phyloP scores from a whole-genome alignment of 92 coral and sea anemone genomes.

The Palythoa grandiflora region DNA sequence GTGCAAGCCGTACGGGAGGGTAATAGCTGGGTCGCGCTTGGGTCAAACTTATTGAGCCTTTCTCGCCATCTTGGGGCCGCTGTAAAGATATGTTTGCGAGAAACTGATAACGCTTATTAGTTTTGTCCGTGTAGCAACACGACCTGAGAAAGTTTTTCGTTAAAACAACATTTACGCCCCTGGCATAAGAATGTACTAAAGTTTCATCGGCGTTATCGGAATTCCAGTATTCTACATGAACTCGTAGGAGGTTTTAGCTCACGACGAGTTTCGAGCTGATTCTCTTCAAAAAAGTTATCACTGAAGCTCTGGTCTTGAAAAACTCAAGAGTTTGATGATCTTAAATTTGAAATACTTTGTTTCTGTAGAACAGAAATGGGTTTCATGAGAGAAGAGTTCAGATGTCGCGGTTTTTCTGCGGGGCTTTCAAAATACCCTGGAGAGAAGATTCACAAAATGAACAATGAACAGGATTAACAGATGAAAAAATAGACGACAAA shows the following conservation, averaged over 20 bases:
- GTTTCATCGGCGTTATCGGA: not conserved
- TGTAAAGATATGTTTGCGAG: slow-evolving; percentile 8
- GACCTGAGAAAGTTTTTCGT: not conserved
- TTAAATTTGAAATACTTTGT: not conserved
- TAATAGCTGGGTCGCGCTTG: slow-evolving; percentile 18
- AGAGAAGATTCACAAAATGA: slow-evolving; percentile 6
- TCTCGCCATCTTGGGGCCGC: slow-evolving; percentile 44
- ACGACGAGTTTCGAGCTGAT: not conserved
- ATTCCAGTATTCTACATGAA: not conserved
- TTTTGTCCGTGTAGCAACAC: not conserved
- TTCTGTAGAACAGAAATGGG: not conserved
- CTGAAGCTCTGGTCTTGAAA: not conserved
- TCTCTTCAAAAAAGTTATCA: not conserved
- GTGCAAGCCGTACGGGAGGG: slow-evolving; percentile 26
- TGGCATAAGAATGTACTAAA: not conserved
- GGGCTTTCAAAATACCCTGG: slow-evolving; percentile 34
- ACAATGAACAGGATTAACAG: not conserved
- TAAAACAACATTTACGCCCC: not conserved
- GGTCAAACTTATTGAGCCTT: slow-evolving; percentile 29
- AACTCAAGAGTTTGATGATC: not conserved
- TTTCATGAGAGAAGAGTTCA: not conserved
- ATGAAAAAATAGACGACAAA: not conserved
- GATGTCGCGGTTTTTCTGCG: slow-evolving; percentile 20
- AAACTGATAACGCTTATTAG: slow-evolving; percentile 20
- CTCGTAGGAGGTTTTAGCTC: not conserved